Conservation (phyloP, 2,888 invertebrate species). For the Andrena dorsata region DNA sequence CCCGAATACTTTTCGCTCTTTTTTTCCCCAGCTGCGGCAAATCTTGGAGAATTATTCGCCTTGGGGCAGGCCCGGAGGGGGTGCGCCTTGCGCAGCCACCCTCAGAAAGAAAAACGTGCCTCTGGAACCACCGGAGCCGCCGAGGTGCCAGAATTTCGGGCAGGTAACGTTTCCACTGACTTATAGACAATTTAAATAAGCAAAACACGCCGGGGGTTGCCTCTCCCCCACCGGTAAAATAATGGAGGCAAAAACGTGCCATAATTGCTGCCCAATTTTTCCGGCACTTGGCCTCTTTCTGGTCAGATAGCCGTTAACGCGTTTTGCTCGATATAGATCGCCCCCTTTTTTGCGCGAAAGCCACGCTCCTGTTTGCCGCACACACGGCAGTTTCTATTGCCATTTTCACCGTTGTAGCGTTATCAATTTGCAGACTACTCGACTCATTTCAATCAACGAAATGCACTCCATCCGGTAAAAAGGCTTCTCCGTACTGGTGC, state of each 20-base stretch:
- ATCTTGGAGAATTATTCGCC: conserved; percentile 91
- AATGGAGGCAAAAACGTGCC: not conserved
- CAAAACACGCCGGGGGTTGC: not conserved
- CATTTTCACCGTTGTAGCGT: not conserved
- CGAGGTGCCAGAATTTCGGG: conserved; percentile 56
- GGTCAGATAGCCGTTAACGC: not conserved
- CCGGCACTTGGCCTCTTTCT: not conserved
- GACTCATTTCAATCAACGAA: conserved; percentile 20
- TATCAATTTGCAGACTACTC: conserved; percentile 6
- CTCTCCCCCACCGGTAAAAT: not conserved
- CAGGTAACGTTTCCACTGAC: conserved; percentile 67
- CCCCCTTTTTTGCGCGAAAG: not conserved
- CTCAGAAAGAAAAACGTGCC: conserved; percentile 90
- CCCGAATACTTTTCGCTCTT: not conserved
- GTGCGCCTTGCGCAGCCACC: conserved; percentile 89
- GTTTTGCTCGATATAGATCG: not conserved
- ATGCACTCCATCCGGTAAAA: not conserved
- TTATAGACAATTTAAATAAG: conserved; percentile 22
- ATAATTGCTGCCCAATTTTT: not conserved
- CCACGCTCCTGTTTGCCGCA: not conserved
- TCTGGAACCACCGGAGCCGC: conserved; percentile 86
- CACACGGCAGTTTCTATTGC: not conserved
- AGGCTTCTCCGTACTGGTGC: not conserved
- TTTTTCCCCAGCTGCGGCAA: conserved; percentile 87
- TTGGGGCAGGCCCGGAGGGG: conserved; percentile 92